phyloP scores from a whole-genome alignment of 2,113 vertebrate genomes.

The Vicugna pacos region DNA sequence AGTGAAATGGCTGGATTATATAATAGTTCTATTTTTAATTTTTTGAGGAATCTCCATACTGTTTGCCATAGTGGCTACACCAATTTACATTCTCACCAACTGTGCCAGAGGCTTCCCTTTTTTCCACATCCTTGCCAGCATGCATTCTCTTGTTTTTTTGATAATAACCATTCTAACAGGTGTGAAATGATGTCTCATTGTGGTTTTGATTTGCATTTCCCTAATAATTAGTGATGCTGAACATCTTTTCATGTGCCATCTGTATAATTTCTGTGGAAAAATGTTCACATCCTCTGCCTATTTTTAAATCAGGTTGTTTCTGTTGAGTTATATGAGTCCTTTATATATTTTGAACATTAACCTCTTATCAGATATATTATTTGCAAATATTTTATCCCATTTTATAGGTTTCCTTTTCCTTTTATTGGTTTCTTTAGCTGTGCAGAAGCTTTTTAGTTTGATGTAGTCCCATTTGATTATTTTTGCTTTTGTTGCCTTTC shows the following conservation, averaged over 20 bases:
- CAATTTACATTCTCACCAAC: not conserved
- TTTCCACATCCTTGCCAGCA: not conserved
- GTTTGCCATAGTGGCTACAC: not conserved
- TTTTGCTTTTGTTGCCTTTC: not conserved
- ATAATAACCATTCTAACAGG: not conserved
- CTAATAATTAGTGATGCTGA: not conserved
- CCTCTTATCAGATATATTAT: not conserved
- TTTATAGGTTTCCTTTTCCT: not conserved
- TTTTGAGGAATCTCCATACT: not conserved
- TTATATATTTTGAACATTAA: not conserved
- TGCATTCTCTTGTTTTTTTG: not conserved
- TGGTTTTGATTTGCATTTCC: not conserved
- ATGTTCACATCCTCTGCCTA: not conserved
- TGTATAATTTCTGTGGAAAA: not conserved
- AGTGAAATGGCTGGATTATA: not conserved
- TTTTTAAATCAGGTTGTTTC: not conserved
- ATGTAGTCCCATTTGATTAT: not conserved
- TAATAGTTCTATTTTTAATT: not conserved
- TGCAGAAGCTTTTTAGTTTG: not conserved
- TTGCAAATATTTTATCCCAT: not conserved
- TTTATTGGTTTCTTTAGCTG: not conserved
- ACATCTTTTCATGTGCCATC: not conserved
- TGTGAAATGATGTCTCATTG: not conserved
- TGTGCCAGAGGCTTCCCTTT: not conserved
- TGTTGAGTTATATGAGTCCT: not conserved